A percentile compares a stretch with the other conserved stretches of the same genome.
phyloP scores from a whole-genome alignment of 2,113 vertebrate species.

The Apeltes quadracus region DNA sequence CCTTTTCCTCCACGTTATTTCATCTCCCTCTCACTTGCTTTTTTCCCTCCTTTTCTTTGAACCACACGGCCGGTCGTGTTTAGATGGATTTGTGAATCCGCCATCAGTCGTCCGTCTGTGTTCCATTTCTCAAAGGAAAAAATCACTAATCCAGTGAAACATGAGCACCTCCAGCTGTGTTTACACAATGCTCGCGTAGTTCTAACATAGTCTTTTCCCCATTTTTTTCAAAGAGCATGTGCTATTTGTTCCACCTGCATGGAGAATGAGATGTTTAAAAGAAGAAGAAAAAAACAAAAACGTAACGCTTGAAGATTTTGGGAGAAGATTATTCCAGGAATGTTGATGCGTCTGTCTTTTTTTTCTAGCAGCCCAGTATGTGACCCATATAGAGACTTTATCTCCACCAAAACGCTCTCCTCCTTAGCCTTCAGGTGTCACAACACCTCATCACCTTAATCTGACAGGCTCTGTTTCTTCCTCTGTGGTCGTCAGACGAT shows the following conservation, averaged over 20 bases:
- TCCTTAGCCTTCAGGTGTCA: not conserved
- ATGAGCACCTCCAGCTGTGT: slow-evolving; percentile 10
- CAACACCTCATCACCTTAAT: not conserved
- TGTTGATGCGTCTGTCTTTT: not conserved
- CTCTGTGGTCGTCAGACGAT: slow-evolving; percentile 83
- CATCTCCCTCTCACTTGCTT: slow-evolving; percentile 44
- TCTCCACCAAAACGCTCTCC: not conserved
- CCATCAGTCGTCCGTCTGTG: slow-evolving; percentile 46
- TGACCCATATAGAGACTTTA: not conserved
- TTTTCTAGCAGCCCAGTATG: not conserved
- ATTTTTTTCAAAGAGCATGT: slow-evolving; percentile 43
- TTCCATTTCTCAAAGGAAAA: slow-evolving; percentile 36
- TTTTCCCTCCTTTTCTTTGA: slow-evolving; percentile 19
- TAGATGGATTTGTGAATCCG: slow-evolving; percentile 32
- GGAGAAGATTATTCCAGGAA: not conserved
- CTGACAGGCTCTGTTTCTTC: slow-evolving; percentile 1
- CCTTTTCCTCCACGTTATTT: slow-evolving; percentile 46
- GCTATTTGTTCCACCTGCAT: slow-evolving; percentile 44
- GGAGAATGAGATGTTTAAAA: slow-evolving; percentile 11
- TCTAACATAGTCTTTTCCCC: slow-evolving; percentile 30
- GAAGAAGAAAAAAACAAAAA: too few species aligned
- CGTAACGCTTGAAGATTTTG: not conserved
- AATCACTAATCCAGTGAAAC: slow-evolving; percentile 38
- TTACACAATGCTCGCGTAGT: slow-evolving; percentile 12
- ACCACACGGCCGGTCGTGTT: slow-evolving; percentile 20